Evolutionary conservation across 2,797 vertebrate genomes (phyloP), one percentile per base, ranked within the genome.

Genomic region (Malacoctenus gilli): DNA sequence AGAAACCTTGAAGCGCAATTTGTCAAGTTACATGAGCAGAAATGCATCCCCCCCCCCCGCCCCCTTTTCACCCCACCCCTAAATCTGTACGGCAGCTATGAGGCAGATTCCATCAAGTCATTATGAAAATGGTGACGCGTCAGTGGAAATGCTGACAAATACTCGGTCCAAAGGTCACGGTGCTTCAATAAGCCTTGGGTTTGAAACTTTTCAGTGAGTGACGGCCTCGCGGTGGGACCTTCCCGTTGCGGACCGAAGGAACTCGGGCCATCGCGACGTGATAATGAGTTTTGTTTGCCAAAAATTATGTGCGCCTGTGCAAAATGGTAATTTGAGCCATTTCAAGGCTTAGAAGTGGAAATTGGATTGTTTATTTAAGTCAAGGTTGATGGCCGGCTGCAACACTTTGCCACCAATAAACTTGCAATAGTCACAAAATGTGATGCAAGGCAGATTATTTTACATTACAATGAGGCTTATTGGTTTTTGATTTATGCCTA

Each of bases 1-100:
- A 91, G 87, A 85, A 89, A 84, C 77, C 80, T 81, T 87, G 83
- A 84, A 87, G 87, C 85, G 57, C 72, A 82, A 87, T 90, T 90
- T 89, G 82, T 91, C 89, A 89, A 86, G 84, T 85, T 86, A 74
- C 77, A 83, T 59, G 75, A 82, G 62, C 79, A 79, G 48, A 80
- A 81, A 81, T 79, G 76, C 66, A 28, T 77, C 65, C 35, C 61
- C 61, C 55, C 42, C 59, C 77, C 68, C 32, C 38, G 55, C 75
- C 57, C 61, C 55, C 42, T 60, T 78, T 70, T 32, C 38, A 57
- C 75, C 57, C 67, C 60, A 61, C 50, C 75, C n/a, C 76, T 35
- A 47, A 73, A 80, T 73, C 56, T 77, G 63, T 59, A 65, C 70
- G 62, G 36, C 57, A 58, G 51, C 53, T 76, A 63, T 73, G 35